Evolutionary conservation across 2,888 invertebrate genomes (phyloP).

Genomic region (Patella depressa): DNA sequence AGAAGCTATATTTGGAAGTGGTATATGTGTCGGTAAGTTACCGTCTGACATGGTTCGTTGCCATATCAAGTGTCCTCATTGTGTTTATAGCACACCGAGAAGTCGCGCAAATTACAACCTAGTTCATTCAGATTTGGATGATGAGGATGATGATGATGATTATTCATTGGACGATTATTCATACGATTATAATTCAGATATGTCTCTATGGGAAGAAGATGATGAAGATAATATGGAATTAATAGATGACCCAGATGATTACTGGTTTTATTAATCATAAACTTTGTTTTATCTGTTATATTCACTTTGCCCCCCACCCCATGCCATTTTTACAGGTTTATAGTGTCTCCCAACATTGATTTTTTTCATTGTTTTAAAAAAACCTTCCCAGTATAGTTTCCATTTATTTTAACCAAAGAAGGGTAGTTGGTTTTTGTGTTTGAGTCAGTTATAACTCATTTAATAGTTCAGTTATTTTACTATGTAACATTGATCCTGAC

Average conservation of each 20-base stretch:
- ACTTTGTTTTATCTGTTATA: no score
- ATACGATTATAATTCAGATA: slow-evolving; percentile 16
- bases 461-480: no score
- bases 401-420: no score
- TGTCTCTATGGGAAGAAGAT: not conserved
- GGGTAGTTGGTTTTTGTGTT: no score
- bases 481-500: no score
- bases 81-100: slow-evolving; percentile 39
- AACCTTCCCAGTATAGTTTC: no score
- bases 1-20: slow-evolving; percentile 45
- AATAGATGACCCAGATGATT: not conserved
- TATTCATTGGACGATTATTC: slow-evolving; percentile 44
- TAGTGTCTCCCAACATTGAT: no score
- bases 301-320: no score
- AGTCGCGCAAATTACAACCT: slow-evolving; percentile 48
- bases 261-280: not conserved
- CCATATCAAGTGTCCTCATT: slow-evolving; percentile 56
- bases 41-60: slow-evolving; percentile 48
- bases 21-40: slow-evolving; percentile 41
- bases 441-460: no score
- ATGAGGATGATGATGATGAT: slow-evolving; percentile 45
- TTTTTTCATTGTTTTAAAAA: no score
- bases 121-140: slow-evolving; percentile 41
- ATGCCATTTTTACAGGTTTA: no score
- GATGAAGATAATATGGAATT: not conserved